Evolutionary conservation across 2,113 vertebrate genomes (phyloP).

Genomic region (Martes martes): DNA sequence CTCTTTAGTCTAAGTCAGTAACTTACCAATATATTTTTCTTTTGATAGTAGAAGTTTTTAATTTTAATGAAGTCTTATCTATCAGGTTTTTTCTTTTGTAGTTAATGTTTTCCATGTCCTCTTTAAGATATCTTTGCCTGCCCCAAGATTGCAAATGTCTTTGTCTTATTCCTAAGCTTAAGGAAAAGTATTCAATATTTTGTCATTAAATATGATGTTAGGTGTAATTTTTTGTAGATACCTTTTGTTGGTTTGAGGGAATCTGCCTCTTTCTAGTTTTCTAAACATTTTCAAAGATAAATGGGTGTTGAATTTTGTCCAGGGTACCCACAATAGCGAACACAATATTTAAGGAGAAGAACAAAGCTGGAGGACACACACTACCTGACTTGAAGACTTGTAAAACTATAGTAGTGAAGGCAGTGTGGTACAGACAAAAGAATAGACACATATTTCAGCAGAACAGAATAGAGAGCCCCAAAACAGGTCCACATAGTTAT

Average conservation of each 20-base stretch:
- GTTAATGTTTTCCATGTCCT: background rate
- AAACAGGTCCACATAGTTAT: background rate
- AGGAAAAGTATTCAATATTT: background rate
- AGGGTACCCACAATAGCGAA: background rate
- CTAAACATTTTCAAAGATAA: background rate
- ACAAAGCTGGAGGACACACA: background rate
- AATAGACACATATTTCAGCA: background rate
- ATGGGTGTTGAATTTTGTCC: background rate
- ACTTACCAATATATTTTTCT: background rate
- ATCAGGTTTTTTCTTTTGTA: background rate
- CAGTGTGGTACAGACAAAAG: background rate
- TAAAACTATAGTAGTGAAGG: background rate
- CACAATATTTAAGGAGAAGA: background rate
- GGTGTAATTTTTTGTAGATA: background rate
- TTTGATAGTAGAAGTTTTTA: background rate
- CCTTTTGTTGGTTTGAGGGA: background rate
- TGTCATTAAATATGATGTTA: background rate
- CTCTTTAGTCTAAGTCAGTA: background rate
- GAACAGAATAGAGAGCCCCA: background rate
- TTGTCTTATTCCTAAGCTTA: background rate
- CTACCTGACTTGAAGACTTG: too few relatives aligned
- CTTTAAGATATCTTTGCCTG: background rate
- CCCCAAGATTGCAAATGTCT: background rate
- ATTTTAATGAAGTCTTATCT: background rate
- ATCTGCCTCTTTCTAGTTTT: background rate